Evolutionary conservation across 1,140 invertebrate genomes (phyloP).

Genomic region (Leucophenga varia): DNA sequence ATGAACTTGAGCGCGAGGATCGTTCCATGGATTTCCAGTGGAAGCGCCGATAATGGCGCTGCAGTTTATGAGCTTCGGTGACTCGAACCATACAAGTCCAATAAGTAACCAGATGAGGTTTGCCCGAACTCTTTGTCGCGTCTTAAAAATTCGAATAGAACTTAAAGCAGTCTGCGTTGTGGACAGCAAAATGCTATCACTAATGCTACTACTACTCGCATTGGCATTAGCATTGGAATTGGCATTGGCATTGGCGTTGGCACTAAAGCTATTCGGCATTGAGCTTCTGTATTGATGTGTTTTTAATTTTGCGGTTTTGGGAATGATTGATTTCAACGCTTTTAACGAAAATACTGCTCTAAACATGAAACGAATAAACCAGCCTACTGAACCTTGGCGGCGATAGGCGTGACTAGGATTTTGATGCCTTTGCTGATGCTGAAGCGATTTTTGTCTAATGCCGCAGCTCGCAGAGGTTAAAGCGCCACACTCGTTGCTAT

Average conservation of each 20-base stretch:
- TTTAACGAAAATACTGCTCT: constrained; percentile 9
- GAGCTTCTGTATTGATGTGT: background rate
- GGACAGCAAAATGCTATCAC: too few species aligned
- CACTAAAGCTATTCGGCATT: background rate
- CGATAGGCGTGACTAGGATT: constrained; percentile 1
- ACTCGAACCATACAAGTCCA: constrained; percentile 47
- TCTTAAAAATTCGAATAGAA: background rate
- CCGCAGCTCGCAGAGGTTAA: background rate
- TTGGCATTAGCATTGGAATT: too few species aligned
- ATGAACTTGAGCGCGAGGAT: background rate
- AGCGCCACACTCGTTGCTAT: background rate
- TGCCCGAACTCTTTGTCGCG: constrained; percentile 21
- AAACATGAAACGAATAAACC: too few species aligned
- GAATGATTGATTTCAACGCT: constrained; percentile 15
- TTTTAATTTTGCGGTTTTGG: too few species aligned
- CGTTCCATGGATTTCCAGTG: background rate
- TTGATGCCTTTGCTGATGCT: background rate
- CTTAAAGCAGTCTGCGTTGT: too few species aligned
- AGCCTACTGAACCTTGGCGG: too few species aligned
- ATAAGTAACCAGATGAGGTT: constrained; percentile 50
- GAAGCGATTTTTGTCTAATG: background rate
- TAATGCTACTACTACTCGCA: too few species aligned
- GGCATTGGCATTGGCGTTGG: constrained; percentile 2
- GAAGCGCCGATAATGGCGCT: constrained; percentile 26
- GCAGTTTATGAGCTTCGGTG: constrained; percentile 41